phyloP scores from a whole-genome alignment of 2,888 invertebrate species.

The Lycia hirtaria region DNA sequence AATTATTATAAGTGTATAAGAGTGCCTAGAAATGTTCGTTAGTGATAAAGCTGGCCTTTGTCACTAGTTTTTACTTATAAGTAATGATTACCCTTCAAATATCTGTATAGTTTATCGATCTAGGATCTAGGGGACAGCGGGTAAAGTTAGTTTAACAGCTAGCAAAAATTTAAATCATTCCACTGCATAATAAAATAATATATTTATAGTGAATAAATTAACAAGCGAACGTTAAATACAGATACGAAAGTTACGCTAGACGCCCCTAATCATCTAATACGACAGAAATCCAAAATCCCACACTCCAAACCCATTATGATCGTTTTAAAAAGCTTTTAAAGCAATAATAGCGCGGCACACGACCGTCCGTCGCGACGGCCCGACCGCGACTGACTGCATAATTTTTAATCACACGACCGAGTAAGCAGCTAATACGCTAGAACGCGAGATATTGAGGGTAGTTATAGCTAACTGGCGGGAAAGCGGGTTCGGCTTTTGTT shows the following conservation, averaged over 20 bases:
- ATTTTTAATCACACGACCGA: constrained; percentile 84
- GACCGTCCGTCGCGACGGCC: constrained; percentile 57
- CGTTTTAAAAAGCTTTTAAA: constrained; percentile 74
- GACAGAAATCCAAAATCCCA: constrained; percentile 31
- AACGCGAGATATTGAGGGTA: constrained; percentile 70
- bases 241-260: background rate
- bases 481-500: constrained; percentile 59
- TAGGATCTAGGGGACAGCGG: no score
- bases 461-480: constrained; percentile 63
- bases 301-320: constrained; percentile 52
- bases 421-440: constrained; percentile 82
- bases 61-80: no score
- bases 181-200: no score
- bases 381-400: constrained; percentile 69
- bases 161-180: no score
- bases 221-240: background rate
- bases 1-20: no score
- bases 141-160: no score
- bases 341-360: constrained; percentile 65
- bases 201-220: background rate
- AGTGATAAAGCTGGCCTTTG: no score
- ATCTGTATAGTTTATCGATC: no score
- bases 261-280: constrained; percentile 18
- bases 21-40: no score
- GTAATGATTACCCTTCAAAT: no score